Evolutionary conservation across 2,888 invertebrate genomes (phyloP).

Genomic region (Arenicola marina): DNA sequence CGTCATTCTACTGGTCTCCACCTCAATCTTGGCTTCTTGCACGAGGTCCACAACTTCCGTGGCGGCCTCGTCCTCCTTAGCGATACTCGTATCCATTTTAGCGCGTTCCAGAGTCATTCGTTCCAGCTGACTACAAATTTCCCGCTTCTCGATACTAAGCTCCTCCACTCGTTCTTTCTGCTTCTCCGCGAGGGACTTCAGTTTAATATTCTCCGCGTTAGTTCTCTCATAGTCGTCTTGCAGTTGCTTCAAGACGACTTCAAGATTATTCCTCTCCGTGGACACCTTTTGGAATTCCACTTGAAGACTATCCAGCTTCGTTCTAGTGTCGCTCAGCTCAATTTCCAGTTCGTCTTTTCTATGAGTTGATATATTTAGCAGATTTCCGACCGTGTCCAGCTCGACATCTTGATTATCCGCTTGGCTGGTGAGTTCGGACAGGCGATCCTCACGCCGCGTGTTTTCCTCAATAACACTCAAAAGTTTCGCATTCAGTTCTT

Average conservation of each 20-base stretch:
- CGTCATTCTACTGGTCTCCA: not conserved
- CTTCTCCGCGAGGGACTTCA: conserved; percentile 29
- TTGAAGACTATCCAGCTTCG: not conserved
- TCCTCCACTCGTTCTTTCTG: conserved; percentile 26
- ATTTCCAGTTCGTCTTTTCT: conserved; percentile 7
- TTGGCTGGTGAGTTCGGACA: not conserved
- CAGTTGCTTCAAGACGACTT: not conserved
- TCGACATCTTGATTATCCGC: conserved; percentile 2
- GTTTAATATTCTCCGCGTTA: conserved; percentile 41
- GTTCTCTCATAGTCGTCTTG: conserved; percentile 30
- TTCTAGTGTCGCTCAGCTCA: not conserved
- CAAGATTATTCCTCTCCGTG: not conserved
- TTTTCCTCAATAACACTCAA: no score
- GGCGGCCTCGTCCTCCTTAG: not conserved
- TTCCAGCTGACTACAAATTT: conserved; percentile 22
- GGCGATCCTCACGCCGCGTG: not conserved
- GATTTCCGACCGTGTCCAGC: not conserved
- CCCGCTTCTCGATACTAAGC: conserved; percentile 12
- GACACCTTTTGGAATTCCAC: not conserved
- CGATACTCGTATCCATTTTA: not conserved
- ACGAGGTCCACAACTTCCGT: not conserved
- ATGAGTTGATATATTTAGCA: not conserved
- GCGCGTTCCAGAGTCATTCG: conserved; percentile 2
- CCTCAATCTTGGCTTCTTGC: not conserved
- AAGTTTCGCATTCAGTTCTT: no score